Evolutionary conservation across 2,888 invertebrate species (phyloP), one percentile per base, ranked within the genome.

Genomic region (Metopia argyrocephala): DNA sequence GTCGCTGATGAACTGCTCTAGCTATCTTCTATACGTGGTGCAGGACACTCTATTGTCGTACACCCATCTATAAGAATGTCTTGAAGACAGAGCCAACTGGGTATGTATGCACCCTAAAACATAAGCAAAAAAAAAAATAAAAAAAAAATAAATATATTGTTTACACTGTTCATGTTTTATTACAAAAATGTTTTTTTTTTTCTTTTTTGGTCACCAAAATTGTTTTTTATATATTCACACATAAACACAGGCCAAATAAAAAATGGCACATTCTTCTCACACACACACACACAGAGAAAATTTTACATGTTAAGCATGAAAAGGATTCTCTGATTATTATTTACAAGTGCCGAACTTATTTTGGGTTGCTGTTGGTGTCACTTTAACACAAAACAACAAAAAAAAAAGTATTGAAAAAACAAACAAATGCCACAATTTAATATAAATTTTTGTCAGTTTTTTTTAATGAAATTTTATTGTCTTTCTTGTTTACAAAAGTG

Each of bases 101-200:
- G n/a, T n/a, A n/a, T n/a, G n/a, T n/a, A n/a, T n/a, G n/a, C n/a
- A n/a, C 38, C 9, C 1, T 3, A 9, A 3, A 1, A 15, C 15
- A 15, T 0, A 38, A 9, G 15, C 15, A 12, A 38, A 3, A 38
- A 38, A 38, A 31, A 31, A 38, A 38, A 15, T 1, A 31, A 38
- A 38, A 38, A 38, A 61, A 68, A 54, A 75, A 52, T 7, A 28
- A 48, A 61, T 76, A 70, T 69, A 52, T 71, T 61, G 31, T 78
- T 71, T 66, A 66, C 59, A 71, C 71, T 65, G 71, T 66, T 78
- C 61, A 71, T 71, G 66, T 78, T 78, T 78, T 66, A 78, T 66
- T 70, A 64, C 50, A 45, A 61, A 52, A 20, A 59, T 59, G n/a
- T n/a, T n/a, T n/a, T n/a, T n/a, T n/a, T n/a, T n/a, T n/a, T n/a